These are phyloP conservation scores for Lepidostoma basale DNA, from an alignment of 1,140 invertebrate genomes.

Conservation along the genomic window DNA sequence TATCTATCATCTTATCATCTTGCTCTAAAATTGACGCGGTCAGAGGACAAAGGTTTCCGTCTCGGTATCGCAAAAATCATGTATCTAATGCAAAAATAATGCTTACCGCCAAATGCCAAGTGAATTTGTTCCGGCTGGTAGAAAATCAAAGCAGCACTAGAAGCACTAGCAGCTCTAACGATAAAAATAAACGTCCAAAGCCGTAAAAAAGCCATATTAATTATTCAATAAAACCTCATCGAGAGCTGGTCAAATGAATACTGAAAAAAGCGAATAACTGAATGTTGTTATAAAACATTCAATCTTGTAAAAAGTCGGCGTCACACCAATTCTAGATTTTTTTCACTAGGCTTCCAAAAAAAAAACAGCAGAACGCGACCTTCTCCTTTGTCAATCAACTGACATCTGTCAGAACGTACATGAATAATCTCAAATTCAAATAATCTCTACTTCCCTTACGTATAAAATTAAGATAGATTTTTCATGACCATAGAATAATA, in stretches of 20 bases:
- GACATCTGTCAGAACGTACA: conserved; percentile 37
- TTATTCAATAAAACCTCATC: conserved; percentile 1
- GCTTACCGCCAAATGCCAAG: conserved; percentile 39
- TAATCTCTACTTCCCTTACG: too few relatives aligned
- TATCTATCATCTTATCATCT: too few relatives aligned
- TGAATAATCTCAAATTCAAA: too few relatives aligned
- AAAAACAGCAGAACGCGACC: conserved; percentile 8
- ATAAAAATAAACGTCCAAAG: conserved; percentile 24
- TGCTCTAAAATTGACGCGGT: too few relatives aligned
- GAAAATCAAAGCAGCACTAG: conserved; percentile 6
- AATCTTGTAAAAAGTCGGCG: background rate
- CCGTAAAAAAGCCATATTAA: conserved; percentile 26
- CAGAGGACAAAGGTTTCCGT: too few relatives aligned
- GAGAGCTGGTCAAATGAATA: background rate
- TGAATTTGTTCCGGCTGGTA: conserved; percentile 41
- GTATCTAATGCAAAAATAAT: too few relatives aligned
- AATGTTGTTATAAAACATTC: background rate
- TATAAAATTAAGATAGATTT: too few relatives aligned
- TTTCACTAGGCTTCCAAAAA: conserved; percentile 25
- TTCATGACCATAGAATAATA: too few relatives aligned
- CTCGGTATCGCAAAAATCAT: too few relatives aligned
- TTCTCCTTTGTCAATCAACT: conserved; percentile 15
- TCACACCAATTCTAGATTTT: background rate
- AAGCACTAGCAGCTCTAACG: background rate
- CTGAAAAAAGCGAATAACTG: too few relatives aligned